Evolutionary conservation across 2,888 invertebrate species (phyloP), one percentile per base, ranked within the genome.

Genomic region (Trachelus troglodyta): DNA sequence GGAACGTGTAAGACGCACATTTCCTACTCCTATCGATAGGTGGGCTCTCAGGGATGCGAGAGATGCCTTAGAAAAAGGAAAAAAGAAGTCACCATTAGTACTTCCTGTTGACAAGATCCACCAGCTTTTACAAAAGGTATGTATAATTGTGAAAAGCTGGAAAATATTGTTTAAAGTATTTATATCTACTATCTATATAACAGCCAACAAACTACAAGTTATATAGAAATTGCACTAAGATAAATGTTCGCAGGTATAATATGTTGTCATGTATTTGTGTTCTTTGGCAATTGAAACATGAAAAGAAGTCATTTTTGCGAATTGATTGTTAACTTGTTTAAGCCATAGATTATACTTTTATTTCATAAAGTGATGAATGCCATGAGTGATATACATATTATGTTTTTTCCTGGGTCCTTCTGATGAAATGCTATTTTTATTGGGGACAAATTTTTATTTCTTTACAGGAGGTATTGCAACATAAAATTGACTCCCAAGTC

Each of bases 1-100:
- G 90, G 98, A 98, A 87, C 94, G 98, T 82, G 98, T 99, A 68
- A 95, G 96, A 83, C 96, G 96, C 85, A 97, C 97, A 77, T 98
- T 98, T 93, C 98, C 98, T n/a, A 96, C 96, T 30, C 98, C 98
- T 4, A 96, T 99, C 85, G 98, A 98, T 92, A 95, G 95, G 90
- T 98, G 98, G 98, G 98, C 98, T 75, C 94, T 98, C 80, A 94
- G 94, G 83, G 98, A 98, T 91, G 98, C 98, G 31, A 95, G 96
- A 84, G 96, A 96, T 88, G 96, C 96, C 75, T 93, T 96, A 81
- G 96, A 96, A 86, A 95, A 95, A 88, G 95, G 95, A 77, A 96
- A 96, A 89, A 96, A 96, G 90, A 95, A 96, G 86, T 94, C 95
- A 34, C 92, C 92, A 1, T 90, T 95, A 74, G 95, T 96, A 80